Conservation (phyloP, 2,888 invertebrate genomes). For the Leptopterna dolabrata region DNA sequence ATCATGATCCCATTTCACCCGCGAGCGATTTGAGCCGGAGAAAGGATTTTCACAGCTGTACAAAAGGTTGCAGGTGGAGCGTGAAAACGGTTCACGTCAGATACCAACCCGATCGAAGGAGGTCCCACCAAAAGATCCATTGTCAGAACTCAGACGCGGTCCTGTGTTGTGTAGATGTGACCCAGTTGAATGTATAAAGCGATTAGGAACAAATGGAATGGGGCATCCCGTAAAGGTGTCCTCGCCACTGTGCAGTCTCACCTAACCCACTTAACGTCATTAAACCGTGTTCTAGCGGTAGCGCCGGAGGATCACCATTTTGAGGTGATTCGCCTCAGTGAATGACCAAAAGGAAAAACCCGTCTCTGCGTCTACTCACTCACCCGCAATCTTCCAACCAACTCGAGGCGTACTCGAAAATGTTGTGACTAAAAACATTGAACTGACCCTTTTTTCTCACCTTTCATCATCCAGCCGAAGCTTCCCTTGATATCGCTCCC, state of each 20-base stretch:
- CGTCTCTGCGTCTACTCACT: neutral
- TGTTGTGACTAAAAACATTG: neutral
- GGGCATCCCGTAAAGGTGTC: neutral
- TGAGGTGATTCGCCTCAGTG: constrained; percentile 11
- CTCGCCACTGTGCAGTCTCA: neutral
- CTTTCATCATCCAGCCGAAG: neutral
- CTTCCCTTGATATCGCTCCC: neutral
- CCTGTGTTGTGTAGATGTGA: constrained; percentile 35
- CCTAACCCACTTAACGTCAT: constrained; percentile 10
- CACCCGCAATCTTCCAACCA: neutral
- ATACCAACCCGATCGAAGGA: constrained; percentile 5
- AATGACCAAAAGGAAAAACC: constrained; percentile 8
- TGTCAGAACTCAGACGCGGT: constrained; percentile 14
- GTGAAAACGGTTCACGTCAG: constrained; percentile 10
- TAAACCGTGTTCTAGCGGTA: constrained; percentile 40
- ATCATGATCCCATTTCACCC: neutral
- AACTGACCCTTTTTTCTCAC: neutral
- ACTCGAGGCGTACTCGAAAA: neutral
- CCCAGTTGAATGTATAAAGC: constrained; percentile 40
- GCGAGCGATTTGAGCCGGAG: neutral
- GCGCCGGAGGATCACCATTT: neutral
- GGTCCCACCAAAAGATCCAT: neutral
- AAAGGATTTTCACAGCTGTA: neutral
- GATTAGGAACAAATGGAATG: constrained; percentile 15
- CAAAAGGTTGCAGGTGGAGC: constrained; percentile 5